Evolutionary conservation across 2,113 vertebrate genomes (phyloP), one percentile per base, ranked within the genome.

Genomic region (Scomber japonicus): DNA sequence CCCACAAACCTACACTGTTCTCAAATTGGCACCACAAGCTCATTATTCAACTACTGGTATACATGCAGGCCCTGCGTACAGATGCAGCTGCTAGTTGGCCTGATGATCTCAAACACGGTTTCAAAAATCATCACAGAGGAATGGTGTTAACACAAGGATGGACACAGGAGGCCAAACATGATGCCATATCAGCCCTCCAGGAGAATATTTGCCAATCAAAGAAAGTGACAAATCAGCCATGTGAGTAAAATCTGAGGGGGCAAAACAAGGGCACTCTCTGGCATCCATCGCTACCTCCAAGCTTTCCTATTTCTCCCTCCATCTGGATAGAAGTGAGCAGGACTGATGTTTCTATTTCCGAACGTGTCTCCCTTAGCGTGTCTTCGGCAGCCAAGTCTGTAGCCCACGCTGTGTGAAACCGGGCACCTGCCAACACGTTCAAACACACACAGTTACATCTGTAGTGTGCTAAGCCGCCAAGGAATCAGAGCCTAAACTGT

Each of bases 381-480:
- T 84, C 82, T 89, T 88, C 48, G 11, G 72, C 78, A 31, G 91
- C 87, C 89, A 91, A 89, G 84, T 91, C 91, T 89, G 78, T 81
- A 65, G 84, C 90, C 88, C 84, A 91, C 90, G 78, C 81, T 76
- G 75, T 86, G 84, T 82, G 82, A 86, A 87, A 63, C 31, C 27
- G 53, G 74, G 80, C 11, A 81, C 61, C 76, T 86, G 91, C 90
- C 91, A 92, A 88, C 77, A 85, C 64, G 44, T 88, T 84, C 76
- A 62, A 66, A 83, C 80, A 71, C 75, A 75, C 83, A 79, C 76
- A 65, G 72, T 83, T 88, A 82, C 87, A 87, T 83, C 88, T 88
- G 89, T 76, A 73, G 82, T 15, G 54, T 62, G 78, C 78, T 70
- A 74, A 87, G 78, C 73, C 78, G 15, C 65, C 40, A 54, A 85